Evolutionary conservation across 2,888 invertebrate genomes (phyloP), one percentile per base, ranked within the genome.

Genomic region (Drosophila anomalata): DNA sequence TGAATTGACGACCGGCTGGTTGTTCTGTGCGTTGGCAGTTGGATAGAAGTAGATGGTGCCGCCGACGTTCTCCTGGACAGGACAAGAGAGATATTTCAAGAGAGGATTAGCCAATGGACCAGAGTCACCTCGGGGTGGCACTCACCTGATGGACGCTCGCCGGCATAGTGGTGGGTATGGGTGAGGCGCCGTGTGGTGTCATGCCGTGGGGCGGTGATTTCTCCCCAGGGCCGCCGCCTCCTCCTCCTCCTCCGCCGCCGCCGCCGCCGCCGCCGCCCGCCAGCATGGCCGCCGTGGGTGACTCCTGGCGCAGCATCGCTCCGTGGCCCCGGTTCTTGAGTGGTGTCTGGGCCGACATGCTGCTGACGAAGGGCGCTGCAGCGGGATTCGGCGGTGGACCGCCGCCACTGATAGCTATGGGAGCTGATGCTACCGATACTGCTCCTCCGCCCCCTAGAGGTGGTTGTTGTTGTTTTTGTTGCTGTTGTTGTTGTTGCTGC

Each of bases 11-110:
- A 88, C 90, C 33, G 89, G 82, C 75, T 85, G 91, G 75, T 77
- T 89, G 53, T 83, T 90, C 79, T 90, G 91, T 62, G 92, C 90
- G 83, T 93, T 94, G 67, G 93, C 92, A 69, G 95, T 94, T 39
- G 95, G 94, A 91, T 97, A 98, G 92, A 98, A 98, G 91, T 98
- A 98, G 52, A 98, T 98, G 14, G 98, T 98, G 26, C 98, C 98
- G 60, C 97, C 97, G 72, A 97, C 97, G 93, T 96, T 97, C 92
- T 97, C 97, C 95, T 97, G 12, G 17, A 17, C 0, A 4, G 4
- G 44, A 11, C 3, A 39, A 4, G 6, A 17, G 1, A 22, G 6
- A 17, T 2, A 14, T 9, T 8, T 2, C 76, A 75, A 52, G 24
- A 44, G 11, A 9, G 29, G 1, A 36, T 52, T 29, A 36, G 24